Evolutionary conservation across 2,888 invertebrate species (phyloP).

Genomic region (Ormyrus nitidulus): DNA sequence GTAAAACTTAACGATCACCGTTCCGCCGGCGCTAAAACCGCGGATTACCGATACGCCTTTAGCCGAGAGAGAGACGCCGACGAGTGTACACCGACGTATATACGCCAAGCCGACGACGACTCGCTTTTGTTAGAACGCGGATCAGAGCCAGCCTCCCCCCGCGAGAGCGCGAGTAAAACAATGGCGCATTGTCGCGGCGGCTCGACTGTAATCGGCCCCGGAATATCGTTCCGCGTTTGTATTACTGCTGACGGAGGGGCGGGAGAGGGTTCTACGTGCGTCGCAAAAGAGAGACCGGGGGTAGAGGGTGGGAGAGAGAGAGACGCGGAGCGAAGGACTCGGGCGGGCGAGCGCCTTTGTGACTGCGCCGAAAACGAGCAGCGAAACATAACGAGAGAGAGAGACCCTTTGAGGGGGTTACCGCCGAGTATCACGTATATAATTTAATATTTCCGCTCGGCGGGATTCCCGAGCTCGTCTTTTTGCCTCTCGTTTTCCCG

Average conservation of each 20-base stretch:
- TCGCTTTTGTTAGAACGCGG: background rate
- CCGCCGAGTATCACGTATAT: conserved; percentile 40
- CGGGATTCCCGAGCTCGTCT: conserved; percentile 33
- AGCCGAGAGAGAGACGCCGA: background rate
- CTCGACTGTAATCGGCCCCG: background rate
- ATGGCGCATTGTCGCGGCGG: conserved; percentile 39
- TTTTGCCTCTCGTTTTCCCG: conserved; percentile 7
- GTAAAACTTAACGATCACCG: conserved; percentile 46
- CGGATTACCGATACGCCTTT: conserved; percentile 9
- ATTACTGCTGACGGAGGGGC: background rate
- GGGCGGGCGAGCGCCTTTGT: conserved; percentile 9
- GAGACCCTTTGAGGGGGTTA: conserved; percentile 44
- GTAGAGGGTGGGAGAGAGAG: background rate
- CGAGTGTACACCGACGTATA: background rate
- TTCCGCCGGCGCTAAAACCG: conserved; percentile 2
- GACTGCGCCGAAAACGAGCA: conserved; percentile 39
- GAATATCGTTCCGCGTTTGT: background rate
- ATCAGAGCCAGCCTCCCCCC: background rate
- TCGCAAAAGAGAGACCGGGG: background rate
- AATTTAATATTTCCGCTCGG: conserved; percentile 49
- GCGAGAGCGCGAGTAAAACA: conserved; percentile 37
- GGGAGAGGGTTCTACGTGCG: background rate
- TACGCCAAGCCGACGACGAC: background rate
- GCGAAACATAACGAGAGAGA: conserved; percentile 48
- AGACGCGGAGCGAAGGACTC: background rate